Evolutionary conservation across 2,888 invertebrate genomes (phyloP), one percentile per base, ranked within the genome.

Genomic region (Leptopilina syphax): DNA sequence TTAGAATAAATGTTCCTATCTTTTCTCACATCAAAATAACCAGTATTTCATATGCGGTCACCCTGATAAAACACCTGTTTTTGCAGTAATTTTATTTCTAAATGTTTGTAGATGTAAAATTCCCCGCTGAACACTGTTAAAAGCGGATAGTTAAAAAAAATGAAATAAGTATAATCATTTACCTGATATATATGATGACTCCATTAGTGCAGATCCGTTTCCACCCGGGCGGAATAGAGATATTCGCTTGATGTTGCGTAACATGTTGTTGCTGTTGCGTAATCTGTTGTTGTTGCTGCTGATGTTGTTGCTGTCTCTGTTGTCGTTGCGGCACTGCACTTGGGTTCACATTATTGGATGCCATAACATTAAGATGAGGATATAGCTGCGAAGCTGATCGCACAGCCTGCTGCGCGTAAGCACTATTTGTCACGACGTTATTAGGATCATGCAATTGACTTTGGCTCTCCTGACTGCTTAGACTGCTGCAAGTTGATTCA

Each of bases 181-280:
- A 96, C 96, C 96, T 96, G 92, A 96, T 94, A 92, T 96, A 96
- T 89, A 96, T 94, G 92, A 96, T 94, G 92, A 94, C 94, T 87
- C 95, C 95, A 92, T 95, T 95, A 90, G 94, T 94, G 87, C 94
- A 93, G 86, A 95, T 93, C 90, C 97, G 94, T 92, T 95, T 96
- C 96, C 96, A 97, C 84, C 96, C 96, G 88, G 94, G 94, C 85
- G 96, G 96, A 88, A 96, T 95, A 87, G 94, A 89, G 82, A 94
- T 92, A 81, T 91, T 88, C 82, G 90, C 87, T 76, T 87, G 89
- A 79, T 88, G 89, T 24, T 88, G 88, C 18, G 83, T 68, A 47
- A 47, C 34, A 3, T 34, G 34, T 34, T 34, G 34, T 34, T 34
- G 34, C 34, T 34, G 34, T 34, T 34, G 34, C 44, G 44, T 44